Conservation (phyloP, 64 coral and sea anemone genomes). For the Porites lutea region DNA sequence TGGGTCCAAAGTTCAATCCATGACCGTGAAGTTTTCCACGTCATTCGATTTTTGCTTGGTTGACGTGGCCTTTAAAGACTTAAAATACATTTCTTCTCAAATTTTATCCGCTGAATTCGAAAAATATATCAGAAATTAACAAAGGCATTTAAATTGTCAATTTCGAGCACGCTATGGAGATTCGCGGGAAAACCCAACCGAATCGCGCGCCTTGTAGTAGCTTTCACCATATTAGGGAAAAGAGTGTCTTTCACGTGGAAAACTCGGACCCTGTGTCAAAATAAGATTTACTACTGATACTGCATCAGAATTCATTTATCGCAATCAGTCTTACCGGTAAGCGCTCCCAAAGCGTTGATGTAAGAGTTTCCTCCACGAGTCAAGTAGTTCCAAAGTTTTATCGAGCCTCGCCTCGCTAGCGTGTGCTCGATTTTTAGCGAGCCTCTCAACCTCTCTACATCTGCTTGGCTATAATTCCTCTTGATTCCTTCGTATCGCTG, state of each 20-base stretch:
- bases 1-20: constrained; percentile 28
- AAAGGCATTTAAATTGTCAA: background rate
- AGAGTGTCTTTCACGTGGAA: constrained; percentile 58
- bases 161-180: background rate
- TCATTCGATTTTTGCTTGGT: constrained; percentile 7
- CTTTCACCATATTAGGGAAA: constrained; percentile 65
- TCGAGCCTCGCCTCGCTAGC: constrained; percentile 83
- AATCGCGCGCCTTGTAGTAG: constrained; percentile 16
- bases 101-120: background rate
- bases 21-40: background rate
- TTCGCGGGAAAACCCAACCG: background rate
- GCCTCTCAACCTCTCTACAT: constrained; percentile 84
- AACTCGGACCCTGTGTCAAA: constrained; percentile 28
- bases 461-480: constrained; percentile 78
- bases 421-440: constrained; percentile 90
- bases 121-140: background rate
- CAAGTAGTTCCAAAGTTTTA: constrained; percentile 85
- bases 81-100: background rate
- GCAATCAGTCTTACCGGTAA: constrained; percentile 77
- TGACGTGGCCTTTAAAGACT: constrained; percentile 30
- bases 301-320: background rate
- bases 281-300: background rate
- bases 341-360: constrained; percentile 88
- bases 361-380: constrained; percentile 84
- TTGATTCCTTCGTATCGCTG: constrained; percentile 91